Base-by-base conservation (phyloP, 2,888 invertebrate genomes). In the Tridacna crocea region DNA sequence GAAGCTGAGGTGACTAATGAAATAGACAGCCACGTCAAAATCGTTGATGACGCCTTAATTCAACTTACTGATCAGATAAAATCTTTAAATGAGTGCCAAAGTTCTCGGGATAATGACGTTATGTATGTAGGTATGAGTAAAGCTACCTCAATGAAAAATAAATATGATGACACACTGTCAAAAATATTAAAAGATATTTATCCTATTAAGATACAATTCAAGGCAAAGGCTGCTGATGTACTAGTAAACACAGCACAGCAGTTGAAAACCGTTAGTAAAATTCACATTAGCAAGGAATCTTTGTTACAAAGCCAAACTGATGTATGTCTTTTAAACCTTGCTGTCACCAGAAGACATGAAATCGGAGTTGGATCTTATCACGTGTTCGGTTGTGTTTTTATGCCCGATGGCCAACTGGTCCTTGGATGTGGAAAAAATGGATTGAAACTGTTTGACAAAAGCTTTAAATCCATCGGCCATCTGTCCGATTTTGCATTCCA, bases 81-180 rank as follows among this genome's bases (percentile, higher is more conserved):
- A 68, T 47, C 47, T 46, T n/a, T 68, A 2, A n/a, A 12, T 17
- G 68, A 47, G 11, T 46, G 15, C 27, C n/a, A 27, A 47, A 68
- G n/a, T 46, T 19, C 47, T 19, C 12, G n/a, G 6, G 36, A 68
- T 4, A 47, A 68, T n/a, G 68, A 68, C 17, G 68, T 68, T 19
- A 68, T 68, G 68, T 68, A 46, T 47, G n/a, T 68, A 10, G 68
- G 68, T 8, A 68, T 46, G 47, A 68, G n/a, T 22, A 46, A 68
- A 27, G 68, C 68, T 4, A 68, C 2, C 19, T 19, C 11, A 4
- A n/a, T 68, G 36, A 47, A 47, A 4, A 46, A n/a, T n/a, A 46
- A 68, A 68, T 68, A 68, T 22, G 47, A 47, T n/a, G 13, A 68
- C 15, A 68, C 36, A 22, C 10, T 47, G n/a, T 68, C 68, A 36